Conservation (phyloP, 2,797 vertebrate genomes). For the Hydrolagus colliei region DNA sequence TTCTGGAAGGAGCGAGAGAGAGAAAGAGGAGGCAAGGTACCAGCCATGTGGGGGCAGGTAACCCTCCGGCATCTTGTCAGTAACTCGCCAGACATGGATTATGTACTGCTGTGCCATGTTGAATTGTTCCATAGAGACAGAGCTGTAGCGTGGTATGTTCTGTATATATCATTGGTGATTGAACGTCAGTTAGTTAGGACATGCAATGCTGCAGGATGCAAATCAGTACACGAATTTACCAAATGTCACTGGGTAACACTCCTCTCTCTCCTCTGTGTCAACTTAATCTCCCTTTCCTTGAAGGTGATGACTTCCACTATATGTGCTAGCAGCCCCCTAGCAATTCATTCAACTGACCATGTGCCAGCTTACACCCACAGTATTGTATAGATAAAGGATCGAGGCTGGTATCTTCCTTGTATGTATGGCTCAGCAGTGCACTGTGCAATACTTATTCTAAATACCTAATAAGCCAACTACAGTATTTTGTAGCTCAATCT, state of each 20-base stretch:
- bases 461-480: too few species aligned
- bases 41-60: neutral
- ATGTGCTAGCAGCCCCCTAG: too few species aligned
- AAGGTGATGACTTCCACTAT: neutral
- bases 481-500: neutral
- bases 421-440: too few species aligned
- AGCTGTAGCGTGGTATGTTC: neutral
- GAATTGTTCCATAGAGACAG: neutral
- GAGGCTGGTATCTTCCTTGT: too few species aligned
- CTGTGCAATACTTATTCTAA: too few species aligned
- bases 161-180: neutral
- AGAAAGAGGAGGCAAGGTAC: neutral
- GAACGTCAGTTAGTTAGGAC: neutral
- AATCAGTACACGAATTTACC: neutral
- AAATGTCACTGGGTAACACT: neutral
- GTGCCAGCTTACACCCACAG: neutral
- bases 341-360: neutral
- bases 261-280: neutral
- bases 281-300: neutral
- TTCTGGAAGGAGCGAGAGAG: neutral
- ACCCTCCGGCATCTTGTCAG: neutral
- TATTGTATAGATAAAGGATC: too few species aligned
- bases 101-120: neutral
- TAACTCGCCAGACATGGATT: too few species aligned
- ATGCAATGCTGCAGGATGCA: neutral